phyloP scores from a whole-genome alignment of 2,113 vertebrate genomes.

The Pimephales promelas region DNA sequence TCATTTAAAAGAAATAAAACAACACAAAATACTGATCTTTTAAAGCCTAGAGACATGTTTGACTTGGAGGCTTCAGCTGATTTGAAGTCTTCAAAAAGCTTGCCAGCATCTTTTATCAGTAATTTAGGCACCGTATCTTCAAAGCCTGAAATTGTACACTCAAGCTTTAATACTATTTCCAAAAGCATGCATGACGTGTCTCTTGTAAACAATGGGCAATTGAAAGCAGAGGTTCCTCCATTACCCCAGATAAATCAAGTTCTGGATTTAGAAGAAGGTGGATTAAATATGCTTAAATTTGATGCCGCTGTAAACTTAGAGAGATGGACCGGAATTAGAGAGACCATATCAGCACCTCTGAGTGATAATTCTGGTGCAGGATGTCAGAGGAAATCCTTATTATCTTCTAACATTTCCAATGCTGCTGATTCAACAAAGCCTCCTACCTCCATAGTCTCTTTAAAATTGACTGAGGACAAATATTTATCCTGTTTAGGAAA shows the following conservation, averaged over 20 bases:
- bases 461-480: slow-evolving; percentile 27
- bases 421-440: slow-evolving; percentile 35
- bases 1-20: slow-evolving; percentile 40
- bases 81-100: slow-evolving; percentile 19
- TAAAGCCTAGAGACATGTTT: slow-evolving; percentile 23
- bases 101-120: slow-evolving; percentile 32
- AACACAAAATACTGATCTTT: slow-evolving; percentile 22
- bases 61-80: slow-evolving; percentile 26
- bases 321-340: neutral
- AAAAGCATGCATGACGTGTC: slow-evolving; percentile 11
- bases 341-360: slow-evolving; percentile 36
- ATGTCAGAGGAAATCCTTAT: slow-evolving; percentile 45
- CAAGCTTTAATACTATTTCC: neutral
- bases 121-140: neutral
- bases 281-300: neutral
- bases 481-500: slow-evolving; percentile 23
- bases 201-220: neutral
- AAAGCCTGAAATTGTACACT: neutral
- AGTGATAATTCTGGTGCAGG: slow-evolving; percentile 23
- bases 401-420: slow-evolving; percentile 37
- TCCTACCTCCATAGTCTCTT: neutral
- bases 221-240: slow-evolving; percentile 7
- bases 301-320: neutral
- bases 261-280: neutral
- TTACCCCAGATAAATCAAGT: slow-evolving; percentile 7